A percentile compares a stretch with the other conserved stretches of the same genome.
Conservation (phyloP, 1,140 invertebrate species). For the Tetramorium parvispinum region DNA sequence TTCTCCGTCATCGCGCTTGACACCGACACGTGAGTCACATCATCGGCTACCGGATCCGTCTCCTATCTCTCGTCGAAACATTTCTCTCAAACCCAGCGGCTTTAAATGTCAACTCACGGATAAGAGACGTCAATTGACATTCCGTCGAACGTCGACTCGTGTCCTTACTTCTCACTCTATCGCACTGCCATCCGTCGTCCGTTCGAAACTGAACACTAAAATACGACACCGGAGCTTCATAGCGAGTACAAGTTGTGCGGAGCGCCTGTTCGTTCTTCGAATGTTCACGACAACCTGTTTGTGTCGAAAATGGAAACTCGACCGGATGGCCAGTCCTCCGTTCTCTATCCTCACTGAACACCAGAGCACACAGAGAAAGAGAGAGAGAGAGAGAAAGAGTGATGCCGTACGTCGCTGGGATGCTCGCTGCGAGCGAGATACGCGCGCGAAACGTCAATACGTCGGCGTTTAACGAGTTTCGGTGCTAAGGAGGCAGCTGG, state of each 20-base stretch:
- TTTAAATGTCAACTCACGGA: neutral
- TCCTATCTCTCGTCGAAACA: conserved; percentile 34
- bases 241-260: neutral
- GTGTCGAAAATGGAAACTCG: neutral
- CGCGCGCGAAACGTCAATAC: conserved; percentile 68
- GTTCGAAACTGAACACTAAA: neutral
- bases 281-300: conserved; percentile 24
- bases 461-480: conserved; percentile 61
- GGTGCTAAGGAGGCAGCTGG: conserved; percentile 56
- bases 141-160: neutral
- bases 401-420: conserved; percentile 4
- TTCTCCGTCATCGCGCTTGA: conserved; percentile 28
- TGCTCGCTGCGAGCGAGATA: conserved; percentile 43
- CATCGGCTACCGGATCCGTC: neutral
- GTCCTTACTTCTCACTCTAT: neutral
- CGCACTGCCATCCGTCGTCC: neutral
- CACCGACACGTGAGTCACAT: conserved; percentile 12
- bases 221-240: neutral
- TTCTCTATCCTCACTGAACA: conserved; percentile 57
- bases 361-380: conserved; percentile 4
- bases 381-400: neutral
- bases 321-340: neutral
- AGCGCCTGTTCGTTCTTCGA: neutral
- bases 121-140: neutral
- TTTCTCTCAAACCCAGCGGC: neutral